Evolutionary conservation across 2,113 vertebrate species (phyloP), one percentile per base, ranked within the genome.

Genomic region (Onychostoma macrolepis): DNA sequence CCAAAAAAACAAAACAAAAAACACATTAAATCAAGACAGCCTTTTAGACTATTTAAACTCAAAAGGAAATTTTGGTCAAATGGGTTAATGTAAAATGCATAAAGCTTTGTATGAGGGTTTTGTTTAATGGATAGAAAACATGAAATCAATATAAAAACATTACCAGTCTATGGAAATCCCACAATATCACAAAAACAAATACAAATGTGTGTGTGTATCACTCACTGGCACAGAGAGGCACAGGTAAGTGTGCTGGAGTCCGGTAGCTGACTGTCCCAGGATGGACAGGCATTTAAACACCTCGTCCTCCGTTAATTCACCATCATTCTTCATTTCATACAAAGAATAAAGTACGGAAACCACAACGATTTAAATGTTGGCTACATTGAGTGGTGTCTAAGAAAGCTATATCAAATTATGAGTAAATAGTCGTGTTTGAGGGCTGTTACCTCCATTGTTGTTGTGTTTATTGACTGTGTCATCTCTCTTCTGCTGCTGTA

Each of bases 161-260:
- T 19, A 33, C 45, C 38, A 24, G 4, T 8, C 24, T 12, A 56
- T 28, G 19, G 28, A 61, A 61, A 80, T 13, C 19, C 8, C 78
- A 80, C 53, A 4, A 13, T 58, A 15, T 58, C 50, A 36, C 4
- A n/a, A 80, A 21, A 30, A 30, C 21, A 58, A 45, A 48, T 28
- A 28, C 7, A 30, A 48, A 26, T 45, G 24, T 78, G 61, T 48
- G 33, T 65, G 48, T 89, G 38, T 38, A 61, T 38, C 4, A 58
- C 97, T 97, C 91, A 99, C 98, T 2, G 96, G 90, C 12, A 97
- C 88, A 0, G 92, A 92, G 0, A 99, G 93, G 1, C 91, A 85
- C 21, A 96, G 94, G 91, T 96, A 98, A 71, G 94, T 93, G 0
- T 95, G 92, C 24, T 96, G 94, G 0, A 92, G 94, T 3, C 96